Evolutionary conservation across 2,888 invertebrate genomes (phyloP).

Genomic region (Uropetala carovei): DNA sequence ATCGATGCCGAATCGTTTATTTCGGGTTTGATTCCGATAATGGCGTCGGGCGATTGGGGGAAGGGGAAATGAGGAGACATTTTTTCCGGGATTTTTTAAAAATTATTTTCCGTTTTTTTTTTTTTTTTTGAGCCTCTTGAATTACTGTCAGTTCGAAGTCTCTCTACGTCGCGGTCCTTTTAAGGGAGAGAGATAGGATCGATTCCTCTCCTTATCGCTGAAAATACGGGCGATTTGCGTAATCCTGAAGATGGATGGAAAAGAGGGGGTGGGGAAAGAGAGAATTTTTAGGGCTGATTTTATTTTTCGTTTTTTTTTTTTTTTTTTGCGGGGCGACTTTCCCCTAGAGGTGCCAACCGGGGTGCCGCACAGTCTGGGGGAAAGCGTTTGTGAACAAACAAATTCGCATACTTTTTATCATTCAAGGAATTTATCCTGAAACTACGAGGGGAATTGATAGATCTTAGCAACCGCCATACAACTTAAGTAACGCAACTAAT

Average conservation of each 20-base stretch:
- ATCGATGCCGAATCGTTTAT: slow-evolving; percentile 52
- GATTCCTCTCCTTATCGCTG: not conserved
- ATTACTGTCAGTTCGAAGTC: slow-evolving; percentile 23
- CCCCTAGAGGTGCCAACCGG: not conserved
- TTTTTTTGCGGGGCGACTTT: not conserved
- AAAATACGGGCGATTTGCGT: slow-evolving; percentile 7
- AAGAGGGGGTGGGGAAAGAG: too few species aligned
- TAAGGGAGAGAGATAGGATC: not conserved
- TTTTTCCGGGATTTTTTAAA: not conserved
- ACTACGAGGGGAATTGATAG: too few species aligned
- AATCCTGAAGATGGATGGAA: slow-evolving; percentile 18
- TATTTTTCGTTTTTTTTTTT: not conserved
- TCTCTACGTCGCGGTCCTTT: not conserved
- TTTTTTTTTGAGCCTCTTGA: not conserved
- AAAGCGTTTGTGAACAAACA: too few species aligned
- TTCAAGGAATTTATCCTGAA: too few species aligned
- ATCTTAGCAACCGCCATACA: too few species aligned
- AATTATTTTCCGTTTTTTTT: not conserved
- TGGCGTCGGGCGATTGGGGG: slow-evolving; percentile 37
- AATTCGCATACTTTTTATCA: too few species aligned
- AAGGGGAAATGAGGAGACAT: too few species aligned
- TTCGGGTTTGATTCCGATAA: slow-evolving; percentile 53
- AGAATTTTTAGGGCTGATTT: too few species aligned
- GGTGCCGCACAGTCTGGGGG: too few species aligned
- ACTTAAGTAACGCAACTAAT: too few species aligned